Conservation (phyloP, 2,888 invertebrate species). For the Eledone cirrhosa region DNA sequence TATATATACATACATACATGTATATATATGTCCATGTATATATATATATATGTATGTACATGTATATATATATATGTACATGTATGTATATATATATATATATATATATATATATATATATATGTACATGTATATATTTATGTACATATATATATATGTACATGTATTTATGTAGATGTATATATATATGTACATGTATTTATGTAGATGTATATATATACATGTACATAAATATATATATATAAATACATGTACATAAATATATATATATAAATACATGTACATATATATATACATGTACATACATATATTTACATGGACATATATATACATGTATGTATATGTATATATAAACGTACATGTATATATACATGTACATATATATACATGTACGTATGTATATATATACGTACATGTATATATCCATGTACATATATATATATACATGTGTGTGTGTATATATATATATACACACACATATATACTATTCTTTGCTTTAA, state of each 20-base stretch:
- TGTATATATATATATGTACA: background rate
- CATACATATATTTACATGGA: background rate
- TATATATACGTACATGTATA: background rate
- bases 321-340: background rate
- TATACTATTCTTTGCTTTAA: background rate
- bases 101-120: conserved; percentile 9
- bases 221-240: background rate
- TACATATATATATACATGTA: background rate
- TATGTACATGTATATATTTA: background rate
- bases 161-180: background rate
- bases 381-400: background rate
- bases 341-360: too few relatives aligned
- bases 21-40: background rate
- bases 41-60: background rate
- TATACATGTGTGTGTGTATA: background rate
- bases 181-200: background rate
- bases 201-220: background rate
- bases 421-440: background rate
- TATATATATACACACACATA: background rate
- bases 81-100: background rate
- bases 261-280: background rate
- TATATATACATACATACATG: background rate
- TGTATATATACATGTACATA: too few relatives aligned
- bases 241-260: too few relatives aligned
- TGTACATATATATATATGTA: background rate